A percentile compares a stretch with the other conserved stretches of the same genome.
These are phyloP conservation scores for Melanostoma scalare DNA, from an alignment of 2,888 invertebrate genomes.

Conservation along the genomic window DNA sequence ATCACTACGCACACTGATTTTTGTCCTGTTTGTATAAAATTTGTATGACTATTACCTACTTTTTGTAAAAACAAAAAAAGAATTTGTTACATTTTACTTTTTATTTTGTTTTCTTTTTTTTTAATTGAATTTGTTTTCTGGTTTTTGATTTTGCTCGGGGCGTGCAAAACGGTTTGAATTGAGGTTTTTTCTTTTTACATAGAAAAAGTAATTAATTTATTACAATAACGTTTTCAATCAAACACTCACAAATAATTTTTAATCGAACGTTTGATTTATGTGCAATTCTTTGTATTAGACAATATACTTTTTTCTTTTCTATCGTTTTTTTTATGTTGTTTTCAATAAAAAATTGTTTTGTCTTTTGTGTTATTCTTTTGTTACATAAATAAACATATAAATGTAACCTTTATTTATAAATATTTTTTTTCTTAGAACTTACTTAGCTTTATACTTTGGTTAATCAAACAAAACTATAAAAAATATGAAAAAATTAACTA, in stretches of 20 bases:
- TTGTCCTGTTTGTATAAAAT: conserved; percentile 74
- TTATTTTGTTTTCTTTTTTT: conserved; percentile 19
- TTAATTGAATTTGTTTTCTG: conserved; percentile 24
- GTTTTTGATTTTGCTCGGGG: conserved; percentile 61
- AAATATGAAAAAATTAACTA: conserved; percentile 63
- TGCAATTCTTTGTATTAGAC: conserved; percentile 63
- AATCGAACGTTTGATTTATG: conserved; percentile 59
- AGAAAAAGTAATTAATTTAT: conserved; percentile 41
- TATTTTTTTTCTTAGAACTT: conserved; percentile 71
- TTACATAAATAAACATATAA: conserved; percentile 61
- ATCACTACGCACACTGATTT: conserved; percentile 75
- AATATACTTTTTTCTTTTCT: conserved; percentile 26
- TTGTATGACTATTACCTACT: conserved; percentile 45
- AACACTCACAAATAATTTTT: conserved; percentile 64
- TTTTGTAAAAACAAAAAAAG: conserved; percentile 8
- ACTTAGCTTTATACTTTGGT: conserved; percentile 69
- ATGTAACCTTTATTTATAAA: conserved; percentile 62
- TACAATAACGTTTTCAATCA: conserved; percentile 41
- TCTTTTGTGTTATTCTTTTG: conserved; percentile 59
- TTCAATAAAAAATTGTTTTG: conserved; percentile 48
- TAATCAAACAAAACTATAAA: conserved; percentile 59
- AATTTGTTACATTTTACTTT: conserved; percentile 8
- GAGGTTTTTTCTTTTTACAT: conserved; percentile 33
- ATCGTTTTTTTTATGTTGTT: conserved; percentile 19
- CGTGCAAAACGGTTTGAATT: conserved; percentile 64